A percentile compares a stretch with the other conserved stretches of the same genome.
Evolutionary conservation across 1,140 invertebrate genomes (phyloP).

Genomic region (Atta texana): DNA sequence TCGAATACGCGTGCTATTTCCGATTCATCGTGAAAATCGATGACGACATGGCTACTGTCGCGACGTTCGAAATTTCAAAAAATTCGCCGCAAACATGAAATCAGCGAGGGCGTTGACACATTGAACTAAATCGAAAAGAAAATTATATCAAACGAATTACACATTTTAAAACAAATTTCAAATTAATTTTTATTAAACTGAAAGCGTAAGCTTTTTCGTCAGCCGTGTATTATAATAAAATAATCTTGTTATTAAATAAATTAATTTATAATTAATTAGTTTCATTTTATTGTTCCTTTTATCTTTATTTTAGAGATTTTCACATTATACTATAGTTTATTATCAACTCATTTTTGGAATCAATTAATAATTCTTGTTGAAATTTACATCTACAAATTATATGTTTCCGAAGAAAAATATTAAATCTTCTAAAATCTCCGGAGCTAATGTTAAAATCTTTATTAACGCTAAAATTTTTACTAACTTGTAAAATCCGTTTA

Average conservation of each 20-base stretch:
- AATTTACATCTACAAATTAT: not conserved
- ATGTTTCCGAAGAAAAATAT: not conserved
- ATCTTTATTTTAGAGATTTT: not conserved
- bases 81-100: not conserved
- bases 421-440: not conserved
- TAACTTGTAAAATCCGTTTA: too few species aligned
- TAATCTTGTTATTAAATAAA: not conserved
- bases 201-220: not conserved
- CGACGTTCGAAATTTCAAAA: slow-evolving; percentile 39
- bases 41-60: slow-evolving; percentile 23
- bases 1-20: slow-evolving; percentile 27
- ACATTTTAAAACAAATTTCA: not conserved
- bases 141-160: not conserved
- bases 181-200: not conserved
- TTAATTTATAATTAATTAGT: not conserved
- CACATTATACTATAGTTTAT: not conserved
- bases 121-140: not conserved
- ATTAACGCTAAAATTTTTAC: too few species aligned
- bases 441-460: too few species aligned
- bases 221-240: not conserved
- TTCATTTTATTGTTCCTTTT: not conserved
- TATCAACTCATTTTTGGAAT: not conserved
- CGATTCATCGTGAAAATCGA: slow-evolving; percentile 39
- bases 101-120: not conserved
- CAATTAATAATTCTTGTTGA: not conserved